Base-by-base conservation (phyloP, 2,888 invertebrate species). In the Octodonta nipae region DNA sequence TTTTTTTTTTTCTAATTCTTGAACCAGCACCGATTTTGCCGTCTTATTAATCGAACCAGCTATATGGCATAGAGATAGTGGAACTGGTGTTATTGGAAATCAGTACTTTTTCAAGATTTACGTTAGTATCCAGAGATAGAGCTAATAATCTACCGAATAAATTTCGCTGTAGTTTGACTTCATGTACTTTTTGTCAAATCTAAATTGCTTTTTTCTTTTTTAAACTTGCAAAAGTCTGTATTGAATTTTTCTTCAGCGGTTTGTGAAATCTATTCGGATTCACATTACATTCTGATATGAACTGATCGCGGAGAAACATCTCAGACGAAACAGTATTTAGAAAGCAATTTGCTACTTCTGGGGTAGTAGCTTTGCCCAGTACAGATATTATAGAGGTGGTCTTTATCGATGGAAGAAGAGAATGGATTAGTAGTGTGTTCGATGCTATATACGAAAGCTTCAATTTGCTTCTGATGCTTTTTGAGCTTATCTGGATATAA, bases 11-110 rank as follows among this genome's bases (percentile, higher is more conserved):
- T 45, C 39, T n/a, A 45, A 33, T 22, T 37, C 33, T 13, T 45
- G 11, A 16, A 43, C 13, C 20, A 49, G 36, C 33, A 38, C 37
- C 5, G 48, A 42, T 32, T 50, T 50, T 30, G 15, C 37, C 27
- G 46, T 48, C 30, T 48, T 48, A 24, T 40, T 38, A 4, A 45
- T 14, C 13, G 43, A 40, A 28, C 46, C 46, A 39, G 47, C 44
- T 29, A 41, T 34, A 40, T 47, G 47, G 25, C 45, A 47, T 27
- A 50, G 37, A 28, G 49, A 43, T 34, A 42, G 20, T 32, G 40
- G 34, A 36, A 37, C 26, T 15, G 35, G 34, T 10, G 37, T 32
- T 17, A 37, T 13, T 3, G 37, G 37, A 13, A 30, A 37, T 12
- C 32, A 32, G 34, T 26, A 38, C 33, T 30, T 40, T 36, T 24